Conservation (phyloP, 2,888 invertebrate species). For the Diaprepes abbreviatus region DNA sequence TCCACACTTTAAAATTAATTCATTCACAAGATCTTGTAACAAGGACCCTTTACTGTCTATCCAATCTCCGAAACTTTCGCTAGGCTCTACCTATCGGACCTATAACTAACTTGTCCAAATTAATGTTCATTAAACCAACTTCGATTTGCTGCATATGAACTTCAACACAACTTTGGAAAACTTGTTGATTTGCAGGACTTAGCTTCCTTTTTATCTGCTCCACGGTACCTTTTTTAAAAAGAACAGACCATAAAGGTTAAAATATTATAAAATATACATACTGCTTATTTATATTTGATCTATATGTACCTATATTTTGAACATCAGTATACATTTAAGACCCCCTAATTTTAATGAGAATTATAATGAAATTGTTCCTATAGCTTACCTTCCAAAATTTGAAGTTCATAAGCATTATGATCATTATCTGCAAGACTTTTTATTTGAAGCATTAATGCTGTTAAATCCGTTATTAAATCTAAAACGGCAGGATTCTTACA, state of each 20-base stretch:
- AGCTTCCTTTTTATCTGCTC: constrained; percentile 88
- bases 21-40: not conserved
- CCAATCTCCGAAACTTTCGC: constrained; percentile 14
- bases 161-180: constrained; percentile 91
- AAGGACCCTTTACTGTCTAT: not conserved
- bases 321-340: too few relatives aligned
- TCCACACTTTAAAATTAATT: too few relatives aligned
- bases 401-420: constrained; percentile 91
- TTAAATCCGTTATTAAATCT: constrained; percentile 87
- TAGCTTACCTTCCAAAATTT: constrained; percentile 83
- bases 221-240: constrained; percentile 73
- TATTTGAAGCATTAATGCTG: constrained; percentile 89
- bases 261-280: too few relatives aligned
- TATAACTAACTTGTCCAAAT: constrained; percentile 46
- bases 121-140: constrained; percentile 72
- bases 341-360: too few relatives aligned
- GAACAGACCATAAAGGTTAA: too few relatives aligned
- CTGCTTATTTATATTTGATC: too few relatives aligned
- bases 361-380: not conserved
- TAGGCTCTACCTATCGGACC: constrained; percentile 44
- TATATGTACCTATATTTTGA: too few relatives aligned
- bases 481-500: constrained; percentile 74
- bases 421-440: constrained; percentile 84
- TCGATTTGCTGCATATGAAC: constrained; percentile 93
- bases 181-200: constrained; percentile 79